Conservation (phyloP, 2,888 invertebrate species). For the Temnothorax ravouxi region DNA sequence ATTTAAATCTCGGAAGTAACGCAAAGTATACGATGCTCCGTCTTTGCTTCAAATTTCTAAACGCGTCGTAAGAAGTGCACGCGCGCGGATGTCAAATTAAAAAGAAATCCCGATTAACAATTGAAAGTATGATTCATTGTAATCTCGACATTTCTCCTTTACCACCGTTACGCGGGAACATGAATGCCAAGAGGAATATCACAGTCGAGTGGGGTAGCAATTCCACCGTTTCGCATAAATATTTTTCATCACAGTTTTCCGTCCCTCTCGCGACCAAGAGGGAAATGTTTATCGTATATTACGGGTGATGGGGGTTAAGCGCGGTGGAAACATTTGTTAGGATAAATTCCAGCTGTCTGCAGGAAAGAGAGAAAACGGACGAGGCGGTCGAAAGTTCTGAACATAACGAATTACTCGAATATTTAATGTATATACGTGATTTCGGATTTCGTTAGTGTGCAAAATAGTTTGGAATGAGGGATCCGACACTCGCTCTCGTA, state of each 20-base stretch:
- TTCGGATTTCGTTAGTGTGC: constrained; percentile 82
- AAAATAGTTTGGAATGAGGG: constrained; percentile 82
- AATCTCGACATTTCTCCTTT: constrained; percentile 33
- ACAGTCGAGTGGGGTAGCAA: constrained; percentile 37
- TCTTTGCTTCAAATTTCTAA: background rate
- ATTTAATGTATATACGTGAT: constrained; percentile 83
- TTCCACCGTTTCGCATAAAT: constrained; percentile 71
- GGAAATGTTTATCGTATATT: constrained; percentile 82
- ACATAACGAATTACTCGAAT: constrained; percentile 84
- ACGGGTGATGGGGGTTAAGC: constrained; percentile 73
- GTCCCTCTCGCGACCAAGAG: constrained; percentile 62
- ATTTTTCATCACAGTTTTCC: constrained; percentile 75
- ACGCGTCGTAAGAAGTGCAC: background rate
- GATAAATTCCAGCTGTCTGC: constrained; percentile 83
- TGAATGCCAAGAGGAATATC: constrained; percentile 42
- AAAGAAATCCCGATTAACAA: background rate
- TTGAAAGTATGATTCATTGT: constrained; percentile 8
- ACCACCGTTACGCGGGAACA: constrained; percentile 57
- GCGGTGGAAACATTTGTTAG: constrained; percentile 79
- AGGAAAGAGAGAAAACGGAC: constrained; percentile 68
- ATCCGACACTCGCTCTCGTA: constrained; percentile 75
- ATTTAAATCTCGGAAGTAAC: background rate
- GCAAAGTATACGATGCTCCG: background rate
- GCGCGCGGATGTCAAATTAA: background rate
- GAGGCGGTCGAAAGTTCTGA: constrained; percentile 77